A percentile compares a stretch with the other conserved stretches of the same genome.
These are phyloP conservation scores for Vulpes ferrilata DNA, from an alignment of 2,113 vertebrate genomes.

Conservation along the genomic window DNA sequence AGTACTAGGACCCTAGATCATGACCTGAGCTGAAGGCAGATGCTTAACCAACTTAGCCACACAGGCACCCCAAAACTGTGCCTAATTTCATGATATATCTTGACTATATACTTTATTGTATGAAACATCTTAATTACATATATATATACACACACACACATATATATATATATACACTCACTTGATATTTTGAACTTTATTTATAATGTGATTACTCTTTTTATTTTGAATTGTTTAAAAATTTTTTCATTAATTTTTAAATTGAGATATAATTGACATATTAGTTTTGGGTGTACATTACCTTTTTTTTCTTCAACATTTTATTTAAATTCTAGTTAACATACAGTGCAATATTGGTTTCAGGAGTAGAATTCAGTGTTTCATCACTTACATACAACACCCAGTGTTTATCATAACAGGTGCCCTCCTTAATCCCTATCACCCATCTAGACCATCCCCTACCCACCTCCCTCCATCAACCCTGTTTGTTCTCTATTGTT, in stretches of 20 bases:
- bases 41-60: too few relatives aligned
- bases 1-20: too few relatives aligned
- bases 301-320: not conserved
- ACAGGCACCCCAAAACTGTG: not conserved
- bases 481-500: not conserved
- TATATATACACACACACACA: not conserved
- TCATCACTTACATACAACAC: not conserved
- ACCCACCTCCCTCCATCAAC: not conserved
- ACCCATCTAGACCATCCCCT: not conserved
- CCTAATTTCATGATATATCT: not conserved
- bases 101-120: not conserved
- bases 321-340: not conserved
- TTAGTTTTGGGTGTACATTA: not conserved
- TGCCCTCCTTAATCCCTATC: not conserved
- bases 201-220: not conserved
- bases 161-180: not conserved
- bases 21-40: too few relatives aligned
- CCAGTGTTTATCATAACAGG: not conserved
- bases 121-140: not conserved
- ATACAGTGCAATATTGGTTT: not conserved
- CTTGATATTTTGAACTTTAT: constrained; percentile 48
- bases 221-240: not conserved
- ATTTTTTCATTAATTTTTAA: not conserved
- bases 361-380: not conserved
- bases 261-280: not conserved